Conservation (phyloP, 2,113 vertebrate genomes). For the Plotosus lineatus region DNA sequence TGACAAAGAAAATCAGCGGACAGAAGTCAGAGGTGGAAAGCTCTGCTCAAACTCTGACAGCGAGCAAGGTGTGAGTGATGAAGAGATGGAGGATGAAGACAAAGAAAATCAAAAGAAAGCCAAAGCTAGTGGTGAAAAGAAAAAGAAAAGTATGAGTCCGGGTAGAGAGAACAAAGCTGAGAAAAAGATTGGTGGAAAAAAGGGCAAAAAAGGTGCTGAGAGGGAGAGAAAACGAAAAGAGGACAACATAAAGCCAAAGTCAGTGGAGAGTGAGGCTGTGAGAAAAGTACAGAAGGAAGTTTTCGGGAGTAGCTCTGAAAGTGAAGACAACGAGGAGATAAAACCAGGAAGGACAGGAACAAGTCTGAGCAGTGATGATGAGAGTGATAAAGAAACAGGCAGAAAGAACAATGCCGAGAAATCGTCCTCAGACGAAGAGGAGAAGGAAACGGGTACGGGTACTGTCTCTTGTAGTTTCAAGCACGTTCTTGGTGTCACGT, state of each 20-base stretch:
- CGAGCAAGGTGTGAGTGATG: neutral
- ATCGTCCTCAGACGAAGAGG: slow-evolving; percentile 18
- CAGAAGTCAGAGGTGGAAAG: neutral
- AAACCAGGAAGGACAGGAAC: neutral
- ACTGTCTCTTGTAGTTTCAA: neutral
- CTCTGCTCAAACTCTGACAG: slow-evolving; percentile 21
- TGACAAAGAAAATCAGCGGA: slow-evolving; percentile 21
- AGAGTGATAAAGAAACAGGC: slow-evolving; percentile 50
- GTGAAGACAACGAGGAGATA: slow-evolving; percentile 18
- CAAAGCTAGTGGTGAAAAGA: neutral
- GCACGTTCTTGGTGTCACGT: neutral
- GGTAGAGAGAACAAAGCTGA: slow-evolving; percentile 13
- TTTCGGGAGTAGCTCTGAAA: slow-evolving; percentile 44
- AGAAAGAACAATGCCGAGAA: neutral
- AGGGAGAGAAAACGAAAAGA: slow-evolving; percentile 43
- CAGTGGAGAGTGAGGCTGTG: slow-evolving; percentile 34
- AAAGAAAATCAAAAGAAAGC: neutral
- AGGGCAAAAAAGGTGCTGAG: slow-evolving; percentile 9
- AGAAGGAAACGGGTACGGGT: slow-evolving; percentile 10
- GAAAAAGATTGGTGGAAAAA: slow-evolving; percentile 10
- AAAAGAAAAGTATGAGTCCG: slow-evolving; percentile 9
- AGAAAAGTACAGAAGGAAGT: slow-evolving; percentile 49
- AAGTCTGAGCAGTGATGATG: neutral
- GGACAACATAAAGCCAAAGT: neutral
- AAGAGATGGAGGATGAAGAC: neutral